Evolutionary conservation across 1,140 invertebrate genomes (phyloP).

Genomic region (Drosophila pseudoananassae): DNA sequence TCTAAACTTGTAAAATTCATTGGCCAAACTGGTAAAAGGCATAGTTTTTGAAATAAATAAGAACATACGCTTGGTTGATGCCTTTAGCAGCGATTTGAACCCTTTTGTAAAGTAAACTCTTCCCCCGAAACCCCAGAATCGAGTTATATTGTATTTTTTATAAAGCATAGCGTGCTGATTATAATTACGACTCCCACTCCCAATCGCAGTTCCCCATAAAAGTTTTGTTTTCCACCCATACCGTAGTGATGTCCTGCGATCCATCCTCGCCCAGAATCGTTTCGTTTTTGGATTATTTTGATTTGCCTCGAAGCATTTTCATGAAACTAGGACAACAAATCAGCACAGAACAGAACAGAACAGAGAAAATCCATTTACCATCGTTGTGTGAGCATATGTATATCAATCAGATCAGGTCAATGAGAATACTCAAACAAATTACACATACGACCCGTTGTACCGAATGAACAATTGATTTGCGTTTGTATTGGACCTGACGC

Average conservation of each 20-base stretch:
- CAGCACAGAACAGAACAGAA: slow-evolving; percentile 8
- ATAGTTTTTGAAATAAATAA: slow-evolving; percentile 15
- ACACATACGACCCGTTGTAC: slow-evolving; percentile 69
- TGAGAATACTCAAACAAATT: slow-evolving; percentile 42
- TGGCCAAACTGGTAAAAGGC: slow-evolving; percentile 14
- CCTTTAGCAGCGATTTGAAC: slow-evolving; percentile 23
- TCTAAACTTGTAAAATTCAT: no score
- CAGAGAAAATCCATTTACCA: slow-evolving; percentile 8
- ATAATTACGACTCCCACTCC: slow-evolving; percentile 20
- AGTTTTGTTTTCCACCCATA: slow-evolving; percentile 14
- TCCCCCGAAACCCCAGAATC: neutral
- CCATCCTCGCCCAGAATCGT: neutral
- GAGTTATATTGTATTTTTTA: slow-evolving; percentile 2
- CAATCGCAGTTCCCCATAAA: slow-evolving; percentile 13
- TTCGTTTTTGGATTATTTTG: slow-evolving; percentile 23
- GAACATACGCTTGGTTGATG: slow-evolving; percentile 17
- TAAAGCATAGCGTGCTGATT: slow-evolving; percentile 74
- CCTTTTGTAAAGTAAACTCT: slow-evolving; percentile 29
- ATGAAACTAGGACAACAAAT: slow-evolving; percentile 27
- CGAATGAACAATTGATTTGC: slow-evolving; percentile 72
- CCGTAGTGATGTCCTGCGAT: slow-evolving; percentile 21
- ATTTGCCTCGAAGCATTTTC: slow-evolving; percentile 32
- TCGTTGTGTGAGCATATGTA: slow-evolving; percentile 35
- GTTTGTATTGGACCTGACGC: slow-evolving; percentile 82
- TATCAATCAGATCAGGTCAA: slow-evolving; percentile 23